Base-by-base conservation (phyloP, 2,797 vertebrate genomes). In the Myripristis jacobus region DNA sequence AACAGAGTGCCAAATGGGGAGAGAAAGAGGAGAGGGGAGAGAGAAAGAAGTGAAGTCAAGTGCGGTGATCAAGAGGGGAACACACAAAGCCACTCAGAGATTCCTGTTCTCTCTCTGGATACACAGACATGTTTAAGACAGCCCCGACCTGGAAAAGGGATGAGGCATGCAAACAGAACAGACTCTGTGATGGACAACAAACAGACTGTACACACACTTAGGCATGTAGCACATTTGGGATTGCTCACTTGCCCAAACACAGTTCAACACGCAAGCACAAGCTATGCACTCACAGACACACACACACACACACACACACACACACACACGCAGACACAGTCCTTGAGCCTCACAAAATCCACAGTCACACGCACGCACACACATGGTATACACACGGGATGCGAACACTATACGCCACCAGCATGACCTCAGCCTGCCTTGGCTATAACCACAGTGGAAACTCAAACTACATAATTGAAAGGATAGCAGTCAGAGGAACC, bases 401-500 rank as follows among this genome's bases (percentile, higher is more conserved):
- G 21, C n/a, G 43, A 87, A 87, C 79, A 81, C 81, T 72, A 82
- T 77, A 74, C 73, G 73, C 73, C 87, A 85, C 67, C 46, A 60
- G 90, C 87, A 80, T 87, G 76, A 93, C 86, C 87, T 87, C 85
- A 81, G 81, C 81, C 82, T 83, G 55, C 25, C 87, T 88, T 73
- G 83, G 80, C 82, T 84, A 79, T 16, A 62, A 89, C 73, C 81
- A 81, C 91, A 89, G 77, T 86, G 85, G 87, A 91, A 93, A 89
- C 84, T 92, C 83, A 87, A 85, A 90, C 77, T 85, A 90, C 85
- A 90, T 89, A 92, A 94, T 94, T 94, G 90, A 92, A 90, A 87
- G 92, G 85, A 82, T 77, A 72, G 83, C 73, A 90, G 80, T 60
- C 85, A 76, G 86, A 92, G 77, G 79, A 93, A 88, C 87, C 85